These are phyloP conservation scores for Montipora capitata DNA, from an alignment of 92 coral and sea anemone genomes.

Conservation along the genomic window DNA sequence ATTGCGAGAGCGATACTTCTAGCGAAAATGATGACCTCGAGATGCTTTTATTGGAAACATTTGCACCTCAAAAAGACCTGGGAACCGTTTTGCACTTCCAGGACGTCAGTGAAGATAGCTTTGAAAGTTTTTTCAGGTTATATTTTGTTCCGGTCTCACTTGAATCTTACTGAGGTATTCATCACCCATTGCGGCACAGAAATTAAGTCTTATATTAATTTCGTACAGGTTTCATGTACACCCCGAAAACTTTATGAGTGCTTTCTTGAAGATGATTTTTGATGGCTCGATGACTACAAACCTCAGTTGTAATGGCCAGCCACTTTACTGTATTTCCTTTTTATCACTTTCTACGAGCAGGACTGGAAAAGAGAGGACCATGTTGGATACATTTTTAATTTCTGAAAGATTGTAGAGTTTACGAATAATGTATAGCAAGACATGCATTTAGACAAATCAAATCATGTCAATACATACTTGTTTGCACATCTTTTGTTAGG, in stretches of 20 bases:
- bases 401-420: background rate
- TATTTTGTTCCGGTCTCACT: background rate
- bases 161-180: background rate
- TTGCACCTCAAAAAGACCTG: background rate
- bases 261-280: too few species aligned
- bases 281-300: too few species aligned
- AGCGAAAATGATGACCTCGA: constrained; percentile 14
- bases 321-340: too few species aligned
- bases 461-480: constrained; percentile 9
- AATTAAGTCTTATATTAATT: too few species aligned
- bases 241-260: too few species aligned
- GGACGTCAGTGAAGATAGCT: constrained; percentile 12
- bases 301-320: too few species aligned
- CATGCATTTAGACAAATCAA: background rate
- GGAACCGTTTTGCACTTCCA: background rate
- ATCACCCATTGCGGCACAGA: background rate
- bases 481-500: background rate
- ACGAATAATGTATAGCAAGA: background rate
- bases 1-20: constrained; percentile 1
- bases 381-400: background rate
- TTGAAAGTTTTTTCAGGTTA: background rate
- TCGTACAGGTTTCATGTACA: too few species aligned
- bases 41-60: constrained; percentile 6
- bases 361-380: too few species aligned
- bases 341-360: too few species aligned